These are phyloP conservation scores for Corvus moneduloides DNA, from an alignment of 2,113 vertebrate genomes.

Conservation along the genomic window DNA sequence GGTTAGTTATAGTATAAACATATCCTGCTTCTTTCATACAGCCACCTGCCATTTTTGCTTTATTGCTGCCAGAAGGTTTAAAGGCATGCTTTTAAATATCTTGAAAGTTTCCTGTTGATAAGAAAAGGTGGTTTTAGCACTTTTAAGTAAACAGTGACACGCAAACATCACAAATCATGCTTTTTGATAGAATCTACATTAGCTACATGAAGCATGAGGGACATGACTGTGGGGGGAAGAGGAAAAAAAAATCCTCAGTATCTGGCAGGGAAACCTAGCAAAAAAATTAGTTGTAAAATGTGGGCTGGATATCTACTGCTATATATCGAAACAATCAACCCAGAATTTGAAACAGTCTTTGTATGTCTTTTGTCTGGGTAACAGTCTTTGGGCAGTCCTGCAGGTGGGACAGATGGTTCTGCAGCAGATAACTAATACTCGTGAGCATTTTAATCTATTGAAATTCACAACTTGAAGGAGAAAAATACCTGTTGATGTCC, in stretches of 20 bases:
- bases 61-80: constrained; percentile 67
- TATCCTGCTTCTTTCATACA: constrained; percentile 63
- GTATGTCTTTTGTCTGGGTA: not conserved
- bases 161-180: constrained; percentile 69
- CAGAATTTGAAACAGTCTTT: not conserved
- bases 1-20: constrained; percentile 59
- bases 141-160: constrained; percentile 70
- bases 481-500: not conserved
- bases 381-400: not conserved
- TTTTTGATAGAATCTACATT: constrained; percentile 71
- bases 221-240: not conserved
- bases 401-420: not conserved
- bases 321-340: not conserved
- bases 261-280: not conserved
- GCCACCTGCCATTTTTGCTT: constrained; percentile 72
- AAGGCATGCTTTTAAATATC: constrained; percentile 74
- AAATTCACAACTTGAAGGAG: not conserved
- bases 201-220: constrained; percentile 15
- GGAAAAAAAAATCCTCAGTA: not conserved
- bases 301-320: not conserved
- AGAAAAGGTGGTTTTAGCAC: constrained; percentile 71
- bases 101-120: constrained; percentile 77
- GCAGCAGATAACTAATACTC: not conserved
- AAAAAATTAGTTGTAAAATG: not conserved
- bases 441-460: not conserved